Percentiles rank a stretch among this genome's conserved stretches.
Conservation (phyloP, 2,113 vertebrate species). For the Solea senegalensis region DNA sequence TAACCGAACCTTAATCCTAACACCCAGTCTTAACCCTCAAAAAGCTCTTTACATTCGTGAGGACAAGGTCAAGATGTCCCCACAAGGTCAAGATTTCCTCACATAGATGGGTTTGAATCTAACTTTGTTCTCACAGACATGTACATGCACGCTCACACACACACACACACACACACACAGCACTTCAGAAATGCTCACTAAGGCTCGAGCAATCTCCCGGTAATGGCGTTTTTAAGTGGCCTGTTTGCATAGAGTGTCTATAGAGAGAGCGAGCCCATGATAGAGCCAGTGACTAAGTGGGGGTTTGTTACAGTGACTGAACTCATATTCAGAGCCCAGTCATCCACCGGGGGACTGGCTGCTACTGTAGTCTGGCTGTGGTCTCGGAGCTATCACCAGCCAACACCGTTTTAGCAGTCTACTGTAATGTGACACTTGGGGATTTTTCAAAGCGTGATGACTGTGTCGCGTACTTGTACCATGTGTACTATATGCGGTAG, state of each 20-base stretch:
- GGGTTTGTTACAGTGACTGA: constrained; percentile 71
- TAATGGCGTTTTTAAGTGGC: constrained; percentile 74
- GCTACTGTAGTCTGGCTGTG: constrained; percentile 70
- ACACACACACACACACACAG: constrained; percentile 30
- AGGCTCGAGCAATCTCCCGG: constrained; percentile 52
- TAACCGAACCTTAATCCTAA: too few relatives aligned
- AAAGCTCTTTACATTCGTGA: too few relatives aligned
- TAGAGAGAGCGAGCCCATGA: constrained; percentile 47
- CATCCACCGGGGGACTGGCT: constrained; percentile 70
- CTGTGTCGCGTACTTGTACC: constrained; percentile 50
- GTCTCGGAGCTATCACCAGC: constrained; percentile 67
- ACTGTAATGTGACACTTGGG: constrained; percentile 67
- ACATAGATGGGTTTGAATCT: too few relatives aligned
- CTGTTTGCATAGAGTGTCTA: constrained; percentile 67
- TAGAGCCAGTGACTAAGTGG: constrained; percentile 69
- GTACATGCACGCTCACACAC: neutral
- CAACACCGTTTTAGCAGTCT: constrained; percentile 67
- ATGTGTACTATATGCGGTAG: constrained; percentile 38
- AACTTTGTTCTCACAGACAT: constrained; percentile 43
- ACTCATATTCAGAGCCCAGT: constrained; percentile 70
- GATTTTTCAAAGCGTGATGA: constrained; percentile 55
- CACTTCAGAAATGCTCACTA: constrained; percentile 63
- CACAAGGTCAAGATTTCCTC: too few relatives aligned
- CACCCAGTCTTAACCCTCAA: too few relatives aligned
- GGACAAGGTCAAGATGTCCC: too few relatives aligned